A percentile compares a stretch with the other conserved stretches of the same genome.
Evolutionary conservation across 2,113 vertebrate species (phyloP).

Genomic region (Mystacornis crossleyi): DNA sequence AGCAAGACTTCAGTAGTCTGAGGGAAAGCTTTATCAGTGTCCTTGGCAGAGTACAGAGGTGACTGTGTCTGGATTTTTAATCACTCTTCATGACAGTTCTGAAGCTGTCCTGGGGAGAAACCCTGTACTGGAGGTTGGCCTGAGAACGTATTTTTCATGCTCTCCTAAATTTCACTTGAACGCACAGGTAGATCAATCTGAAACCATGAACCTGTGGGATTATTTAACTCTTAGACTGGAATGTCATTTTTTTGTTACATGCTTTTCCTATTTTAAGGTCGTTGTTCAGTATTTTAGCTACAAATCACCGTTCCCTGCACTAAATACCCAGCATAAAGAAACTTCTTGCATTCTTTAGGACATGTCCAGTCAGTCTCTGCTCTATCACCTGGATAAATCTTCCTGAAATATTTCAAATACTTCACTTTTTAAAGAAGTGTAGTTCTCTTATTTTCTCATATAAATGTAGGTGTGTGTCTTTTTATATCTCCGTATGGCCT

Average conservation of each 20-base stretch:
- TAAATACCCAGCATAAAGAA: neutral
- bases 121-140: neutral
- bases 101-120: neutral
- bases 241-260: neutral
- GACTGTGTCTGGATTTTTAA: neutral
- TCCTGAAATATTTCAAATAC: neutral
- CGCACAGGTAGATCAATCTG: neutral
- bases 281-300: neutral
- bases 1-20: neutral
- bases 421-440: neutral
- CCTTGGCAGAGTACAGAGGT: neutral
- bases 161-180: neutral
- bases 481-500: neutral
- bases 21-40: neutral
- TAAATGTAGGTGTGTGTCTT: fast-evolving
- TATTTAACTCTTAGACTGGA: neutral
- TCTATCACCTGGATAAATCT: neutral
- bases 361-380: neutral
- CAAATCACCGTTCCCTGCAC: neutral
- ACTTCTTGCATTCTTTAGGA: neutral
- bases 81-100: neutral
- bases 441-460: neutral
- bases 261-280: neutral
- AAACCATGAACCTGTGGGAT: neutral
- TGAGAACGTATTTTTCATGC: fast-evolving